These are phyloP conservation scores for Pholis gunnellus DNA, from an alignment of 2,113 vertebrate genomes.

Conservation along the genomic window DNA sequence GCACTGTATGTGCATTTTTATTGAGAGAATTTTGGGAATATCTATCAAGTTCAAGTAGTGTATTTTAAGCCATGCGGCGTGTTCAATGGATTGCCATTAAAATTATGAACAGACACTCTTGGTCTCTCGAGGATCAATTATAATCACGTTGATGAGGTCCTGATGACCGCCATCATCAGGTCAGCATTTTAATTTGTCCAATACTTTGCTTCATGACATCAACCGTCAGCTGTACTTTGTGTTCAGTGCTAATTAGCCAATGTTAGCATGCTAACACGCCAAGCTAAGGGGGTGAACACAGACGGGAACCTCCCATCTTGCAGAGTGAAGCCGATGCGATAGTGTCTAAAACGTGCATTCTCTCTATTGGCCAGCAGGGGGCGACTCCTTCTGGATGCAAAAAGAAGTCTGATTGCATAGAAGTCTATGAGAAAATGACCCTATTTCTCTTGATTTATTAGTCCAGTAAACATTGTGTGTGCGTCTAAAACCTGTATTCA, in stretches of 20 bases:
- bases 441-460: no score
- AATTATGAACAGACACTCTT: neutral
- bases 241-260: no score
- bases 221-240: no score
- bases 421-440: no score
- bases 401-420: no score
- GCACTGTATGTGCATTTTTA: neutral
- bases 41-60: neutral
- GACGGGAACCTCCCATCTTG: no score
- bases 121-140: neutral
- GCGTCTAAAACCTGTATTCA: no score
- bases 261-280: neutral
- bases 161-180: neutral
- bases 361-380: no score
- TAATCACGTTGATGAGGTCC: neutral
- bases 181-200: neutral
- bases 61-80: conserved; percentile 13
- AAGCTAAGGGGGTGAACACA: neutral
- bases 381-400: no score
- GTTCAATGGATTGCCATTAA: neutral
- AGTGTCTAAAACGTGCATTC: no score
- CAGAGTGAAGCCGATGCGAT: no score
- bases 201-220: neutral
- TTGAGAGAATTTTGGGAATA: neutral
- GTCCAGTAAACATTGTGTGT: no score